Base-by-base conservation (phyloP, 2,797 vertebrate genomes). In the Galago senegalensis region DNA sequence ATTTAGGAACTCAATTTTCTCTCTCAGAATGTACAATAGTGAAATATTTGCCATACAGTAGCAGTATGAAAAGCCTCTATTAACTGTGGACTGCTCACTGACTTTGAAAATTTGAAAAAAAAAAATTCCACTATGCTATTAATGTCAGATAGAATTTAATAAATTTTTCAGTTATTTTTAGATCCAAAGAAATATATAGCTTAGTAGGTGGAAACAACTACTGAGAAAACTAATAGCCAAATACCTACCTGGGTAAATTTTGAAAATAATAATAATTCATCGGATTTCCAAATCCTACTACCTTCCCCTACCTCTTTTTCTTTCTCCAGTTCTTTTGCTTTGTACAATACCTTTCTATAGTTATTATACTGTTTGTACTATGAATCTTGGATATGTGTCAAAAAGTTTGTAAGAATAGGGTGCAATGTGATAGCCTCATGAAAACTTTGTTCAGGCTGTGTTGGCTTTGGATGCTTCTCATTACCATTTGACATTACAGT, bases 121-220 rank as follows among this genome's bases (percentile, higher is more conserved):
- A 31, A 43, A 61, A 37, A 53, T 43, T 84, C 58, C 43, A 37
- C 2, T 70, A 7, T 17, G 10, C 53, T 92, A 46, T 70, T 96
- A 89, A 94, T 76, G 77, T 88, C 34, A 76, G 67, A 17, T 58
- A 82, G 16, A 83, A 79, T 2, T 76, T 94, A 92, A 80, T 90
- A 82, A 72, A 53, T 65, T 70, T 40, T 80, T 70, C 27, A 81
- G 25, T 80, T 85, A 89, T 84, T 94, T 84, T 88, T 89, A 94
- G 56, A 91, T 89, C 83, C 92, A 92, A 87, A 75, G n/a, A 65
- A 86, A 12, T 7, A 43, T 65, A 23, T 16, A 69, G 20, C 40
- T 96, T 43, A 91, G 17, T 65, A 37, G 25, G n/a, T 89, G 34
- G 40, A 86, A 90, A 75, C 18, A 90, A 69, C 72, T 82, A 75